These are phyloP conservation scores for Cantharis rustica DNA, from an alignment of 2,888 invertebrate species.

Conservation along the genomic window DNA sequence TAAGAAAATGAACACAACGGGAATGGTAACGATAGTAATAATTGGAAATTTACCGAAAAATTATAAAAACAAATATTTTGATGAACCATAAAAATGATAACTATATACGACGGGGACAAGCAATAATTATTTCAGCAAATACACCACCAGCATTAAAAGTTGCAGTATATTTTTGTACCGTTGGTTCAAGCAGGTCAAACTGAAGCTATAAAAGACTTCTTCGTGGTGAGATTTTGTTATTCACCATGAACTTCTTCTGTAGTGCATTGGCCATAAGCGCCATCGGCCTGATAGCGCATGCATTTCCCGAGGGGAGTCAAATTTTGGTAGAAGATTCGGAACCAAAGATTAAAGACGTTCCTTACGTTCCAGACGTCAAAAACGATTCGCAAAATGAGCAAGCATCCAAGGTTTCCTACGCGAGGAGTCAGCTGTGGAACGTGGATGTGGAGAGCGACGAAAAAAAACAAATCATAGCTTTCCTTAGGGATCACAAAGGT, in stretches of 20 bases:
- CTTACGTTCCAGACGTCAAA: not conserved
- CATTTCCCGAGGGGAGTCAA: not conserved
- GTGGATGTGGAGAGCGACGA: conserved; percentile 61
- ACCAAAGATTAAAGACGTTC: not conserved
- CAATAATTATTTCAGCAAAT: not conserved
- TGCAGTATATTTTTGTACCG: not conserved
- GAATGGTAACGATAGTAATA: not conserved
- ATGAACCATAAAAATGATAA: not conserved
- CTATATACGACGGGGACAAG: no score
- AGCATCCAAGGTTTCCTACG: conserved; percentile 61
- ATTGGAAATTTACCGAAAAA: not conserved
- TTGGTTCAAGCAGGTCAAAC: conserved; percentile 2
- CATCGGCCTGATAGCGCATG: not conserved
- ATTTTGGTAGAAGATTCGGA: not conserved
- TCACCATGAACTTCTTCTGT: not conserved
- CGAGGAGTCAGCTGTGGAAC: conserved; percentile 79
- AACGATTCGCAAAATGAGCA: not conserved
- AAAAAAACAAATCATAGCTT: conserved; percentile 59
- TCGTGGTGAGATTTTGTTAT: not conserved
- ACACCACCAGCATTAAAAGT: not conserved
- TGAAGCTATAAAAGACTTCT: not conserved
- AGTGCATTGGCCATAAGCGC: not conserved
- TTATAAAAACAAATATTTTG: not conserved
- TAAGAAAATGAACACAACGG: not conserved
- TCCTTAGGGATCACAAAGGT: conserved; percentile 65